These are phyloP conservation scores for Sepioteuthis lessoniana DNA, from an alignment of 2,888 invertebrate species.

Conservation along the genomic window DNA sequence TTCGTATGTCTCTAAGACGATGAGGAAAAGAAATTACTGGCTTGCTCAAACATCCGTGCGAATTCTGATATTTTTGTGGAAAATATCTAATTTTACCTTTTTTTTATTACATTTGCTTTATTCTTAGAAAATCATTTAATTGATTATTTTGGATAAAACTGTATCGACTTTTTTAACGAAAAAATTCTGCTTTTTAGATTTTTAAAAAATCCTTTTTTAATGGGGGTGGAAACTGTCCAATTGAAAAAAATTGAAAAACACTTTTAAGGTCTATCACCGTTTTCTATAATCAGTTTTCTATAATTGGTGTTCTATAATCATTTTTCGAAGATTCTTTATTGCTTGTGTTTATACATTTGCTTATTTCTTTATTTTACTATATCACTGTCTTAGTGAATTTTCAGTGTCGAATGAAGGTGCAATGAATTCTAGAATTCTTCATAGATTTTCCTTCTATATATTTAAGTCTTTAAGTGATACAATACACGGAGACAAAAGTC, in stretches of 20 bases:
- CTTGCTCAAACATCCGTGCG: too few species aligned
- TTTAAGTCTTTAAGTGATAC: too few species aligned
- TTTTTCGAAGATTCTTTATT: too few species aligned
- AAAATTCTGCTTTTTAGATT: background rate
- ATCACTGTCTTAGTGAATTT: too few species aligned
- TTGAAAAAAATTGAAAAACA: slow-evolving; percentile 33
- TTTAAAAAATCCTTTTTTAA: background rate
- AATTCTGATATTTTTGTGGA: background rate
- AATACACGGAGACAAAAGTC: too few species aligned
- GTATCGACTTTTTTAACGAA: background rate
- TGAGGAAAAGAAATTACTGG: too few species aligned
- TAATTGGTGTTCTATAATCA: background rate
- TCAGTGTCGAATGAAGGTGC: too few species aligned
- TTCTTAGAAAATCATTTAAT: background rate
- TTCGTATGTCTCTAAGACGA: too few species aligned
- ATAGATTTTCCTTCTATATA: too few species aligned
- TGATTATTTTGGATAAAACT: background rate
- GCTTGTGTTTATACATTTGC: background rate
- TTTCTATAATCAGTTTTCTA: background rate
- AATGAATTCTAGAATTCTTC: too few species aligned
- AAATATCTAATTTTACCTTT: background rate
- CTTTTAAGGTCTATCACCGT: background rate
- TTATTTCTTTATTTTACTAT: background rate
- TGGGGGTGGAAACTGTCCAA: background rate
- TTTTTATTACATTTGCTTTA: background rate